A percentile compares a stretch with the other conserved stretches of the same genome.
Conservation (phyloP, 2,797 vertebrate genomes). For the Smutsia gigantea region DNA sequence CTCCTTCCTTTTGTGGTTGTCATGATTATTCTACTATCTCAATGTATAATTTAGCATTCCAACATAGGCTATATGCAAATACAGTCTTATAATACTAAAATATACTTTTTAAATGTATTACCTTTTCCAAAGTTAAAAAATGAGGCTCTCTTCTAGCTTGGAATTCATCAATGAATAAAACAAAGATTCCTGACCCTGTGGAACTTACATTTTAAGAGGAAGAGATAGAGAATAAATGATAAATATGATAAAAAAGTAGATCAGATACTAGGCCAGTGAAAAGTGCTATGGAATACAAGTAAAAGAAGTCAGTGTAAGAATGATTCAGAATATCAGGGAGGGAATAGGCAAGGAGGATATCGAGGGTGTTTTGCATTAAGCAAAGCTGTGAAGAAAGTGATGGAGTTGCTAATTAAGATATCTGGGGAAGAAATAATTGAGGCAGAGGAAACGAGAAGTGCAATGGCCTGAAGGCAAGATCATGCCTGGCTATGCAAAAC, state of each 20-base stretch:
- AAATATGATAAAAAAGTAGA: not conserved
- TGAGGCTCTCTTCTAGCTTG: not conserved
- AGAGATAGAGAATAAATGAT: not conserved
- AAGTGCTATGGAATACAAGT: not conserved
- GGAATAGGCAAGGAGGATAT: not conserved
- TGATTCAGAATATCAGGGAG: not conserved
- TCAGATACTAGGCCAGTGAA: not conserved
- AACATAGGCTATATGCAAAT: not conserved
- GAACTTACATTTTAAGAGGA: not conserved
- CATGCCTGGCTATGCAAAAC: not conserved
- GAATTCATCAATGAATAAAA: not conserved
- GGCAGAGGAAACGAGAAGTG: not conserved
- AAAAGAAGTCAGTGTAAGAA: not conserved
- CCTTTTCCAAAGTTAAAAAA: not conserved
- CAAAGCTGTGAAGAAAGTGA: not conserved
- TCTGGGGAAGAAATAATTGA: not conserved
- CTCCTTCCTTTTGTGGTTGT: not conserved
- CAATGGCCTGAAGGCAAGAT: not conserved
- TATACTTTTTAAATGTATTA: not conserved
- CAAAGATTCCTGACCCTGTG: not conserved
- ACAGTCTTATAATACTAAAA: not conserved
- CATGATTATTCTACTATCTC: not conserved
- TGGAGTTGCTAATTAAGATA: not conserved
- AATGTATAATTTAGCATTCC: not conserved
- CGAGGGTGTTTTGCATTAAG: not conserved